A percentile compares a stretch with the other conserved stretches of the same genome.
Conservation (phyloP, 2,888 invertebrate species). For the Zele albiditarsus region DNA sequence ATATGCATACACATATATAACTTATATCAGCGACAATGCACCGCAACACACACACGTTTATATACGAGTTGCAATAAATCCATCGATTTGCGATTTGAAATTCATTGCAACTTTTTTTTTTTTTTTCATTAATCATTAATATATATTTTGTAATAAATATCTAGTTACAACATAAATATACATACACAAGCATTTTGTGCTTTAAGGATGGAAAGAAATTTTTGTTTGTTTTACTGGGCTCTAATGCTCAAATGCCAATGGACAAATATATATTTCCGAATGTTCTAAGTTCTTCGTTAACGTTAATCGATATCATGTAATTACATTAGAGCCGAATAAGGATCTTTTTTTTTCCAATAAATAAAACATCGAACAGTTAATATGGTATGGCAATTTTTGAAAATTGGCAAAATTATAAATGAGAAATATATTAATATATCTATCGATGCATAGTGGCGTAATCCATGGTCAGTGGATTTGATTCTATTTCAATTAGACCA, state of each 20-base stretch:
- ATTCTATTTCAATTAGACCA: not conserved
- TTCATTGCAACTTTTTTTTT: slow-evolving; percentile 10
- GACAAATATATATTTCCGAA: slow-evolving; percentile 1
- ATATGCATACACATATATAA: slow-evolving; percentile 53
- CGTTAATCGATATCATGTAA: slow-evolving; percentile 9
- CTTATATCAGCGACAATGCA: slow-evolving; percentile 61
- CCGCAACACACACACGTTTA: slow-evolving; percentile 66
- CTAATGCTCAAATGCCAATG: slow-evolving; percentile 56
- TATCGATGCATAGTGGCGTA: slow-evolving; percentile 62
- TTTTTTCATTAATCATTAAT: slow-evolving; percentile 3
- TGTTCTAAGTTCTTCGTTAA: slow-evolving; percentile 1
- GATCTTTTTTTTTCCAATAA: slow-evolving; percentile 49
- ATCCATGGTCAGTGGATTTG: slow-evolving; percentile 56
- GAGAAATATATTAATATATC: slow-evolving; percentile 50
- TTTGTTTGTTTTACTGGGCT: slow-evolving; percentile 64
- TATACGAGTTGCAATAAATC: slow-evolving; percentile 48
- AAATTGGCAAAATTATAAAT: slow-evolving; percentile 49
- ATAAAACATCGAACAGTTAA: slow-evolving; percentile 68
- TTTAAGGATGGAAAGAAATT: slow-evolving; percentile 66
- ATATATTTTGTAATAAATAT: slow-evolving; percentile 55
- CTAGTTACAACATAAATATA: slow-evolving; percentile 72
- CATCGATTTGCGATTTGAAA: slow-evolving; percentile 21
- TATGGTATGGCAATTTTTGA: slow-evolving; percentile 47
- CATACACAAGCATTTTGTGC: slow-evolving; percentile 72
- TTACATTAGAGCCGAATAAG: slow-evolving; percentile 65